Conservation (phyloP, 2,113 vertebrate genomes). For the Catharus fuscescens region DNA sequence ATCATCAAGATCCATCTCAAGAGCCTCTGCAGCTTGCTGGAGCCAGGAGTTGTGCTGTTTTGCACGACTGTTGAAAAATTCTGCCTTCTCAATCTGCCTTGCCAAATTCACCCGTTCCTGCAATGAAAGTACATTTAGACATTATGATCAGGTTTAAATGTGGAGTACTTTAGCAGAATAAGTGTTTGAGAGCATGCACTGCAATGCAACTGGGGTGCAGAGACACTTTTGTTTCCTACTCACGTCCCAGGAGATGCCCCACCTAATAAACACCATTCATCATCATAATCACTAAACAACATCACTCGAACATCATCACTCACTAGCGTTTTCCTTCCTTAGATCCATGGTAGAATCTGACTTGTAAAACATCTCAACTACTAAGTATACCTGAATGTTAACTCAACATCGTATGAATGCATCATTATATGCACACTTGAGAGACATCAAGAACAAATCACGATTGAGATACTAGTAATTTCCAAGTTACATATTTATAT, state of each 20-base stretch:
- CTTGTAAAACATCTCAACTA: background rate
- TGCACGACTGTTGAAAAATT: slow-evolving; percentile 88
- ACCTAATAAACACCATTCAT: background rate
- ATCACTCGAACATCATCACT: background rate
- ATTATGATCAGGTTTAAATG: background rate
- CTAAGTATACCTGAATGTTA: background rate
- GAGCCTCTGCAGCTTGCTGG: slow-evolving; percentile 87
- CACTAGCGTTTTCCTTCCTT: background rate
- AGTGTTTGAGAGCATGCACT: background rate
- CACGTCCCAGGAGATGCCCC: background rate
- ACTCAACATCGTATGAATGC: background rate
- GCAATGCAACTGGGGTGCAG: background rate
- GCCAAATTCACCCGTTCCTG: slow-evolving; percentile 91
- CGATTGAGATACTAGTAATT: background rate
- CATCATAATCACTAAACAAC: too few species aligned
- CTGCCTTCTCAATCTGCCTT: slow-evolving; percentile 89
- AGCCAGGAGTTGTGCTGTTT: slow-evolving; percentile 96
- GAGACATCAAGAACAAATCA: background rate
- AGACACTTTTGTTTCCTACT: background rate
- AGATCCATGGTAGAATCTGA: background rate
- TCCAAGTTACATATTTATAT: background rate
- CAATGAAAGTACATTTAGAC: background rate
- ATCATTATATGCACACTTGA: background rate
- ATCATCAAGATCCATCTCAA: slow-evolving; percentile 92
- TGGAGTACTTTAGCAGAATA: background rate